Percentiles rank a stretch among this genome's conserved stretches.
phyloP scores from a whole-genome alignment of 1,140 invertebrate genomes.

The Dendroctonus ponderosae region DNA sequence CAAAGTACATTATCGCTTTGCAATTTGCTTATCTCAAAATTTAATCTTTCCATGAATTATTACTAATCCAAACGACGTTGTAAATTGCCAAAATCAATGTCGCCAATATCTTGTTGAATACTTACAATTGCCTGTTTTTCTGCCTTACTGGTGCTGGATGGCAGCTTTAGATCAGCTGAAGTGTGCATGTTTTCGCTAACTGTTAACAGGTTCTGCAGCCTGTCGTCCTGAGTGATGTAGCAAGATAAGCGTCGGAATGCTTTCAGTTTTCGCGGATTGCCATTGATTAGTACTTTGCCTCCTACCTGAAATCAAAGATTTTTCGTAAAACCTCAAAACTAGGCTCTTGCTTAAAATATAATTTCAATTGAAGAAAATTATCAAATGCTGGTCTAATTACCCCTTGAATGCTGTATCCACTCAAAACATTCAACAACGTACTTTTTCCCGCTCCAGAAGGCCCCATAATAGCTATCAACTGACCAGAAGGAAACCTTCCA shows the following conservation, averaged over 20 bases:
- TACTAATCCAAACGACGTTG: background rate
- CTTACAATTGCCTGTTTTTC: slow-evolving; percentile 71
- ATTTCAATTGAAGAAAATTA: background rate
- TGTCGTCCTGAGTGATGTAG: slow-evolving; percentile 90
- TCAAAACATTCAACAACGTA: slow-evolving; percentile 73
- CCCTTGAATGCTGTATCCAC: slow-evolving; percentile 64
- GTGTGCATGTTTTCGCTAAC: slow-evolving; percentile 83
- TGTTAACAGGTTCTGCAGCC: slow-evolving; percentile 77
- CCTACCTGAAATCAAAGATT: slow-evolving; percentile 32
- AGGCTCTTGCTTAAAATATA: background rate
- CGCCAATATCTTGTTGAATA: slow-evolving; percentile 15
- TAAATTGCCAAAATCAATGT: background rate
- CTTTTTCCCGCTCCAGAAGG: slow-evolving; percentile 87
- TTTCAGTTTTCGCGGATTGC: slow-evolving; percentile 65
- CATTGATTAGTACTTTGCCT: slow-evolving; percentile 65
- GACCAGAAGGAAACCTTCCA: slow-evolving; percentile 71
- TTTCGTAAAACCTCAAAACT: background rate
- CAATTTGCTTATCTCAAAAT: background rate
- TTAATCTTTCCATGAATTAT: slow-evolving; percentile 7
- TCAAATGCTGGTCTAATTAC: slow-evolving; percentile 38
- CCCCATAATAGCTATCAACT: slow-evolving; percentile 85
- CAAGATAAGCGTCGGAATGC: slow-evolving; percentile 81
- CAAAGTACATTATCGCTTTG: slow-evolving; percentile 7
- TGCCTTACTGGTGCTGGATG: slow-evolving; percentile 57
- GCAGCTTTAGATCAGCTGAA: slow-evolving; percentile 84